A percentile compares a stretch with the other conserved stretches of the same genome.
These are phyloP conservation scores for Eublepharis macularius DNA, from an alignment of 2,113 vertebrate species.

Conservation along the genomic window DNA sequence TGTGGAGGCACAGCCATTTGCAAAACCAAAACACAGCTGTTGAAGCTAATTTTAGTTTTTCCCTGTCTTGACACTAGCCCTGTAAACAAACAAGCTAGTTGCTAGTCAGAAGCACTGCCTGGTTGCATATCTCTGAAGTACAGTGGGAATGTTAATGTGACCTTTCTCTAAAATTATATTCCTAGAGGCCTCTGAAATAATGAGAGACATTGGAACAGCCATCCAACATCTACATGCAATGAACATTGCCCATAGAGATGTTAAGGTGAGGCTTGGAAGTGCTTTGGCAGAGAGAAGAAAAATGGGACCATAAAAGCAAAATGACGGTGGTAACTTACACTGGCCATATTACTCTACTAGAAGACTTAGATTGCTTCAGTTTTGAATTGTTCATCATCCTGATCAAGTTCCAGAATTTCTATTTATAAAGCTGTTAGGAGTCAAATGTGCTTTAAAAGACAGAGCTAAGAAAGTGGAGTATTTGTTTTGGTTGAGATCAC, in stretches of 20 bases:
- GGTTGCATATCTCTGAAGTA: constrained; percentile 43
- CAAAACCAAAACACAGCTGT: constrained; percentile 66
- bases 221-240: constrained; percentile 91
- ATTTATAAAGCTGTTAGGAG: constrained; percentile 1
- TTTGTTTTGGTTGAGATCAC: constrained; percentile 23
- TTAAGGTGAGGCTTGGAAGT: constrained; percentile 84
- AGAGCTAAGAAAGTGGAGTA: constrained; percentile 19
- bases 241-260: constrained; percentile 94
- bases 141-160: constrained; percentile 65
- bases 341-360: background rate
- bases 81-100: constrained; percentile 59
- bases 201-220: constrained; percentile 94
- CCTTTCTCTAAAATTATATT: constrained; percentile 63
- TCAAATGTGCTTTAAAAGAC: background rate
- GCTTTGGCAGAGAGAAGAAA: constrained; percentile 6
- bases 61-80: constrained; percentile 30
- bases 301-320: background rate
- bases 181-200: constrained; percentile 93
- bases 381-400: background rate
- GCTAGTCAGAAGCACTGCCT: constrained; percentile 54
- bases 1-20: constrained; percentile 34
- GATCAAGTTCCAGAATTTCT: constrained; percentile 33
- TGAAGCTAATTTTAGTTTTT: constrained; percentile 65
- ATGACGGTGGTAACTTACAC: constrained; percentile 1
- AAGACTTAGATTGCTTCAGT: background rate